Evolutionary conservation across 2,888 invertebrate genomes (phyloP), one percentile per base, ranked within the genome.

Genomic region (Hypercompe scribonia): DNA sequence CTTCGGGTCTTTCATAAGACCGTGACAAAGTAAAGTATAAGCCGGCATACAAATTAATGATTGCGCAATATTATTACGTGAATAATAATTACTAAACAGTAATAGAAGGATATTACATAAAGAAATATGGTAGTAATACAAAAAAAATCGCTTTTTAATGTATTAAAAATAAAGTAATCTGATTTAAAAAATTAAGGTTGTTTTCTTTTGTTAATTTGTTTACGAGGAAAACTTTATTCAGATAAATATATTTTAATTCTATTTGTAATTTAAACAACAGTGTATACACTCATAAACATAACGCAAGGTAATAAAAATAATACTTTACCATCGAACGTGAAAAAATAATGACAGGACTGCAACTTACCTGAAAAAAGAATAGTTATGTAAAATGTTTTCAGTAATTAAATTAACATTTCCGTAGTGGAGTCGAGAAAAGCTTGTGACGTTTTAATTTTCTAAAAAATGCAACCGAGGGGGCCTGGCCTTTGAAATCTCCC

Each of bases 341-440:
- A 4, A 18, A 8, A 15, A 36, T 28, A n/a, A 18, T 28, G 15
- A 28, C 5, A 8, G 2, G 42, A 10, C 21, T 21, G 28, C 21
- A 21, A 58, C 68, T 69, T 69, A 69, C 68, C 68, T 69, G 68
- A 58, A 69, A 69, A 69, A 15, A 39, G 39, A 31, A 31, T 3
- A 28, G 28, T 28, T n/a, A 68, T n/a, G 39, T 39, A 8, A 18
- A 42, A 11, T 21, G 21, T 66, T 18, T 28, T 31, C 31, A 10
- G 5, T 61, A 4, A 31, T 61, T 13, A 5, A 50, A 50, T 24
- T 7, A 24, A 50, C 15, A 65, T n/a, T 36, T 36, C 11, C 13
- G 1, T n/a, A 65, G 24, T 34, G 5, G 21, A 64, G 1, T 28
- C 13, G 4, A 58, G 28, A 28, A 58, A 28, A 58, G 4, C 15